Conservation (phyloP, 2,888 invertebrate genomes). For the Eutolmus rufibarbis region DNA sequence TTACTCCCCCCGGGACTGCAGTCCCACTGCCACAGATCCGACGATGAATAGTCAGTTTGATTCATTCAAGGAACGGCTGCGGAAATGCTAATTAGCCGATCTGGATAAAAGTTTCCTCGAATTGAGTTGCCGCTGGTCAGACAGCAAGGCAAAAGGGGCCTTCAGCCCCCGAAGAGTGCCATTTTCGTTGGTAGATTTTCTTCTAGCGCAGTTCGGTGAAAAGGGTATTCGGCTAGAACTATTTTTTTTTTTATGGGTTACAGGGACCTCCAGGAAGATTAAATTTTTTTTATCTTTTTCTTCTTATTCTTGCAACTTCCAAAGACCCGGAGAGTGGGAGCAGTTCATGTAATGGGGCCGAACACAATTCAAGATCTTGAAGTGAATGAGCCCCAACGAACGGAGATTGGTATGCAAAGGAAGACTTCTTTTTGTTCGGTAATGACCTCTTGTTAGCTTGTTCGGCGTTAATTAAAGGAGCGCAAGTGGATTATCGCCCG, state of each 20-base stretch:
- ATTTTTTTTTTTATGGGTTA: background rate
- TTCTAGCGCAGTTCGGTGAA: background rate
- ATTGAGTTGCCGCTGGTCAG: background rate
- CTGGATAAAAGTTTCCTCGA: background rate
- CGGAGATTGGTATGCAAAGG: constrained; percentile 15
- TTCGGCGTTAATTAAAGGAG: constrained; percentile 4
- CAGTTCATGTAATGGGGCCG: background rate
- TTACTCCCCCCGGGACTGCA: background rate
- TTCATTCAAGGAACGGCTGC: constrained; percentile 19
- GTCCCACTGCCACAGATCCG: background rate
- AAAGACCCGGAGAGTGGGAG: background rate
- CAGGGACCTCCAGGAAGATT: background rate
- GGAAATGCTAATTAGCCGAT: constrained; percentile 30
- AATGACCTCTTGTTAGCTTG: constrained; percentile 12
- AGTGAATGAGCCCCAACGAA: background rate
- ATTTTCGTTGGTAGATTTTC: background rate
- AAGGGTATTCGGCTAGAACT: background rate
- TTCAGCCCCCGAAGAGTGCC: background rate
- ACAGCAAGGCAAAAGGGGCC: background rate
- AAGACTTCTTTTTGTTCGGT: background rate
- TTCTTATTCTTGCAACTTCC: background rate
- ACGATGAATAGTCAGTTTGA: constrained; percentile 12
- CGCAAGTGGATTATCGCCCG: background rate
- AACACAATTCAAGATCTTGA: background rate
- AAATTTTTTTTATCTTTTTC: background rate